Base-by-base conservation (phyloP, 1,140 invertebrate genomes). In the Hypsibius dujardini region DNA sequence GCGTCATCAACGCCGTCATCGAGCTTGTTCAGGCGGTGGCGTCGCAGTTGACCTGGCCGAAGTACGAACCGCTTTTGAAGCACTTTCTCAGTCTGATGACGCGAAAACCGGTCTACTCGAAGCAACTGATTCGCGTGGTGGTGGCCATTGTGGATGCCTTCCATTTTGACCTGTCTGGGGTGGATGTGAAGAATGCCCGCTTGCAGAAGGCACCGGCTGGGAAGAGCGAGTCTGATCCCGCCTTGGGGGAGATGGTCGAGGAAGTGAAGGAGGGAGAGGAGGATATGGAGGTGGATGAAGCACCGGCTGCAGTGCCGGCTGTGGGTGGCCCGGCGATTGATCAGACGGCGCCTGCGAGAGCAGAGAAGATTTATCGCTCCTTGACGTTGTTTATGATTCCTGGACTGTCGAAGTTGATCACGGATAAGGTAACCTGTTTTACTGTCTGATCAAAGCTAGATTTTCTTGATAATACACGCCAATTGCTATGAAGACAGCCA, bases 81-180 rank as follows among this genome's bases (percentile, higher is more conserved):
- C 83, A 85, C 74, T 94, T 92, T 79, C 80, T 97, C 1, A 81
- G 82, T 42, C 86, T 88, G 79, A 79, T 95, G 74, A 82, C 86
- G 2, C 81, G 81, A 56, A 84, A 85, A 1, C 74, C 85, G 0
- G 86, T 88, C 15, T 86, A 87, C 79, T 90, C 94, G 76, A 91
- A 89, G 77, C 87, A 80, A 50, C 71, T 77, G 50, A 74, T 80
- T 70, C 77, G 76, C 74, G 84, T 95, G 59, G 81, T 94, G 28
- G 86, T 91, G 0, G 84, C 84, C 1, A 87, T 97, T 71, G 80
- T 98, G 46, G 89, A 95, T 79, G 85, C 87, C 1, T 98, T 96
- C 77, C 92, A 97, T 80, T 97, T 89, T 80, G 89, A 95, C 83
- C 79, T 95, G 46, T 67, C 62, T 85, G 84, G 0, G 85, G 73